phyloP scores from a whole-genome alignment of 1,140 invertebrate genomes.

The Pseudomyrmex cubaensis region DNA sequence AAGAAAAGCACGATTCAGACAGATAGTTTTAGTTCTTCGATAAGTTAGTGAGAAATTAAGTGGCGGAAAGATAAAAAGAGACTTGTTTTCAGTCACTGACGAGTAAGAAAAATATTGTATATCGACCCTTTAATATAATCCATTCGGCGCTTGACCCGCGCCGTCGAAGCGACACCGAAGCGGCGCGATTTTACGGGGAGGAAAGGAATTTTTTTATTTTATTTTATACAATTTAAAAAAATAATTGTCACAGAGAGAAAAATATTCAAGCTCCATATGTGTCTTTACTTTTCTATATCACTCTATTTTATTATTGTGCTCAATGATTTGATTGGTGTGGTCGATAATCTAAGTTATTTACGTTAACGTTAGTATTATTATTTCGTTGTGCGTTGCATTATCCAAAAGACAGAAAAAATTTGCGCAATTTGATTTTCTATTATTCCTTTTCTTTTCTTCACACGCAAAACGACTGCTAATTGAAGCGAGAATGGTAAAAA shows the following conservation, averaged over 20 bases:
- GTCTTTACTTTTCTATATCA: slow-evolving; percentile 15
- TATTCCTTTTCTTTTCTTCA: neutral
- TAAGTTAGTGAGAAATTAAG: slow-evolving; percentile 34
- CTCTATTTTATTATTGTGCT: slow-evolving; percentile 8
- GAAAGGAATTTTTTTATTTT: slow-evolving; percentile 21
- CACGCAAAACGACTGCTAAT: neutral
- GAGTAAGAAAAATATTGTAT: slow-evolving; percentile 77
- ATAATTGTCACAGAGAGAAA: neutral
- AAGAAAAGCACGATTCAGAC: neutral
- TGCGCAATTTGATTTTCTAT: neutral
- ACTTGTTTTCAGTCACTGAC: slow-evolving; percentile 56
- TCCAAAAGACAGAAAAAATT: neutral
- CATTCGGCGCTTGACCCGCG: slow-evolving; percentile 32
- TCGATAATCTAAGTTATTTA: slow-evolving; percentile 6
- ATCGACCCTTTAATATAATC: slow-evolving; percentile 56
- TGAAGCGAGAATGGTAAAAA: neutral
- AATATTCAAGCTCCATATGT: neutral
- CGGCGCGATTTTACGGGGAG: slow-evolving; percentile 38
- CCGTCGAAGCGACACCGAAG: slow-evolving; percentile 67
- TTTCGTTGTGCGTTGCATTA: slow-evolving; percentile 40
- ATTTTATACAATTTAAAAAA: slow-evolving; percentile 1
- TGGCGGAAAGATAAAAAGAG: slow-evolving; percentile 71
- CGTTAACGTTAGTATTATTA: slow-evolving; percentile 20
- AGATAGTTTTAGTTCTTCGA: neutral
- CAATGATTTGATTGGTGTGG: slow-evolving; percentile 5